Percentiles rank a stretch among this genome's conserved stretches.
phyloP scores from a whole-genome alignment of 2,113 vertebrate genomes.

The Cyprinodon brontotheroides region DNA sequence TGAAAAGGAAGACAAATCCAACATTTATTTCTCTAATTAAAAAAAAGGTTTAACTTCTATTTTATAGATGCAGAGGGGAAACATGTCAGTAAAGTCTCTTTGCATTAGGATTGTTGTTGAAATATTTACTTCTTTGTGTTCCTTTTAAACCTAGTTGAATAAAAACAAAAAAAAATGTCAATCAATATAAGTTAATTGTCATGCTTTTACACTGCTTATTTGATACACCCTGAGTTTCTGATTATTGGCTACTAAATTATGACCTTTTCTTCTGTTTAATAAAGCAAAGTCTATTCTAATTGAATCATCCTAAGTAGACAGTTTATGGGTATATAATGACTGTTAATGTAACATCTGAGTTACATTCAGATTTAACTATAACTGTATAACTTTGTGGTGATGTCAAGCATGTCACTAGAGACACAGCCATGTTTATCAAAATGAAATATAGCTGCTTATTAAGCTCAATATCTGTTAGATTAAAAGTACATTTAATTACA shows the following conservation, averaged over 20 bases:
- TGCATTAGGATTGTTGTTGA: neutral
- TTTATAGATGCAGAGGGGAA: neutral
- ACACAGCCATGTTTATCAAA: neutral
- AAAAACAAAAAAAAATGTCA: neutral
- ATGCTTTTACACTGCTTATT: neutral
- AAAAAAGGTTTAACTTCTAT: constrained; percentile 23
- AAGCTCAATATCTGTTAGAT: neutral
- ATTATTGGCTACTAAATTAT: no score
- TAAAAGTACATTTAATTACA: neutral
- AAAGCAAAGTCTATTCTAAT: neutral
- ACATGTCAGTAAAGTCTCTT: neutral
- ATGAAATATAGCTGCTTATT: neutral
- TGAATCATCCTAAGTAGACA: neutral
- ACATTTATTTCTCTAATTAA: constrained; percentile 51
- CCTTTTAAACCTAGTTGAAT: neutral
- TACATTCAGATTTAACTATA: no score
- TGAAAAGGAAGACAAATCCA: constrained; percentile 68
- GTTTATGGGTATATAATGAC: no score
- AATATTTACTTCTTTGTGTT: neutral
- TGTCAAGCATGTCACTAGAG: neutral
- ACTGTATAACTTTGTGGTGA: neutral
- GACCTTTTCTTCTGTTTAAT: neutral
- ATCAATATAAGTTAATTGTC: neutral
- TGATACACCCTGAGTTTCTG: no score
- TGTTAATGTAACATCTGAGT: no score